phyloP scores from a whole-genome alignment of 2,888 invertebrate genomes.

The Pseudeuparius sepicola region DNA sequence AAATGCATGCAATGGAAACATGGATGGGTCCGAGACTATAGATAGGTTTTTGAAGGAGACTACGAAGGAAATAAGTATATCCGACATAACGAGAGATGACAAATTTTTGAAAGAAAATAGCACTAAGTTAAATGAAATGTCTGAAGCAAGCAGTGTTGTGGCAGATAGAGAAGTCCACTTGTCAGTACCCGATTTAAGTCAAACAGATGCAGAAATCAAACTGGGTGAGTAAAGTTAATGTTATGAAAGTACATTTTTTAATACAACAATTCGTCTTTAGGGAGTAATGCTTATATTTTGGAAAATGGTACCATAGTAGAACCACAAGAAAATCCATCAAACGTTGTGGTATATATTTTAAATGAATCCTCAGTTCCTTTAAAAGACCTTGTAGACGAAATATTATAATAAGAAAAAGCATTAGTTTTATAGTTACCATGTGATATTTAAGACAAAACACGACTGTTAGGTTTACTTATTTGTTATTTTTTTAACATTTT shows the following conservation, averaged over 20 bases:
- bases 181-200: constrained; percentile 36
- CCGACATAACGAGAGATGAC: constrained; percentile 13
- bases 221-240: constrained; percentile 26
- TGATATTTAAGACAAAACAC: not conserved
- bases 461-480: constrained; percentile 4
- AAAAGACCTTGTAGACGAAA: too few species aligned
- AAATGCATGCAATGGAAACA: constrained; percentile 18
- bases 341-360: constrained; percentile 32
- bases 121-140: not conserved
- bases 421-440: too few species aligned
- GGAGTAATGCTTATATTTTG: constrained; percentile 32
- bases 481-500: too few species aligned
- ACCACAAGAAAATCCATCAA: constrained; percentile 29
- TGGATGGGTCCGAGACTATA: constrained; percentile 23
- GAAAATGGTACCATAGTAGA: constrained; percentile 34
- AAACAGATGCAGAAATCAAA: constrained; percentile 32
- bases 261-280: too few species aligned
- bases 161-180: constrained; percentile 29
- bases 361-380: constrained; percentile 8
- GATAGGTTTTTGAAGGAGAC: constrained; percentile 25
- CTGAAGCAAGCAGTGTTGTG: constrained; percentile 15
- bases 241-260: too few species aligned
- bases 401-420: too few species aligned
- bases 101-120: not conserved
- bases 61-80: too few species aligned